Percentiles rank a stretch among this genome's conserved stretches.
phyloP scores from a whole-genome alignment of 2,113 vertebrate species.

The Rissa tridactyla region DNA sequence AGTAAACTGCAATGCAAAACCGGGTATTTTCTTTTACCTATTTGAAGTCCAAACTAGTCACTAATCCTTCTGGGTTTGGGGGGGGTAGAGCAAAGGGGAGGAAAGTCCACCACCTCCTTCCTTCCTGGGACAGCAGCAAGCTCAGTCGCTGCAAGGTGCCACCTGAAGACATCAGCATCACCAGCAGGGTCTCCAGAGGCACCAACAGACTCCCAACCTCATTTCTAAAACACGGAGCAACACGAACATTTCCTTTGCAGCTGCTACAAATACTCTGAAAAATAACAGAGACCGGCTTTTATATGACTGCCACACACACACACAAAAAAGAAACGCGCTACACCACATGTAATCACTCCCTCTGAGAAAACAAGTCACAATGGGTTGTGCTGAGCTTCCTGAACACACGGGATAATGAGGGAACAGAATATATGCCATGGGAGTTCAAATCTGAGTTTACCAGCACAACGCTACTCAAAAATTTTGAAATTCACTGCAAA shows the following conservation, averaged over 20 bases:
- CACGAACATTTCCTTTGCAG: not conserved
- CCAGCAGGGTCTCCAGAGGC: not conserved
- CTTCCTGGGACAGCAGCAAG: not conserved
- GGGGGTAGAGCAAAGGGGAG: not conserved
- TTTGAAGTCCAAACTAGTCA: not conserved
- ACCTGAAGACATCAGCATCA: not conserved
- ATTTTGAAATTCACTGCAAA: slow-evolving; percentile 38
- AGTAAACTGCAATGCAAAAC: not conserved
- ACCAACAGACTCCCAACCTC: not conserved
- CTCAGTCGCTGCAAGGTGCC: not conserved
- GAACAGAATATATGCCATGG: slow-evolving; percentile 49
- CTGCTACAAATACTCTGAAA: slow-evolving; percentile 24
- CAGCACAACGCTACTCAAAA: not conserved
- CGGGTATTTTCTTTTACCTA: not conserved
- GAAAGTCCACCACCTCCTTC: not conserved
- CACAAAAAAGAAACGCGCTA: not conserved
- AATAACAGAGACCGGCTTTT: slow-evolving; percentile 33
- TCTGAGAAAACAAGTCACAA: slow-evolving; percentile 56
- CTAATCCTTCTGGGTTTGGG: not conserved
- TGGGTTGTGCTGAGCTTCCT: slow-evolving; percentile 4
- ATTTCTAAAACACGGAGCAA: not conserved
- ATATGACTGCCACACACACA: not conserved
- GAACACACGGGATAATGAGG: slow-evolving; percentile 45
- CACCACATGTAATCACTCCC: slow-evolving; percentile 56
- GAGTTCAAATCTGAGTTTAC: slow-evolving; percentile 44